Evolutionary conservation across 2,113 vertebrate species (phyloP), one percentile per base, ranked within the genome.

Genomic region (Petaurus breviceps): DNA sequence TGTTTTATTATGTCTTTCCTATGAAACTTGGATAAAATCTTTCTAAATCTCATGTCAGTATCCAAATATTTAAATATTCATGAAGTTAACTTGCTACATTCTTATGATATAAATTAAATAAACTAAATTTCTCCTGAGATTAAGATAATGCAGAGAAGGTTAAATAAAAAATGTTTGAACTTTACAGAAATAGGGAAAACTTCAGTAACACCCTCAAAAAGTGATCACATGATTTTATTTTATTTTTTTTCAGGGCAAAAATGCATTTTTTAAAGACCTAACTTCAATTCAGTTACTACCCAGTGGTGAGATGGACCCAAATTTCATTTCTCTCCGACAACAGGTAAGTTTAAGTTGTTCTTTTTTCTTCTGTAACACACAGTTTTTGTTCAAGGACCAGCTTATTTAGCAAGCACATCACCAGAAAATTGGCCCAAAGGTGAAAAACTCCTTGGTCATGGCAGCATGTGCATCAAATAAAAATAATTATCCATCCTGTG

Each of bases 211-310:
- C 14, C 37, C 37, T 1, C 43, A 84, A 52, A 77, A 84, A 84
- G 68, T 43, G n/a, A n/a, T 84, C 68, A 84, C 68, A 77, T 43
- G 43, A 84, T 43, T 43, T n/a, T 77, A 37, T n/a, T 94, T 84
- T 92, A 95, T 93, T 93, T 9, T 54, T 54, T 57, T 98, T 90
- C 95, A 99, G 99, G 99, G 99, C 43, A 99, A 99, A 98, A 99
- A 99, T 89, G 99, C 99, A 8, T 99, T 99, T 98, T 99, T 99
- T 98, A 99, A 99, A 98, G 99, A 99, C 90, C 98, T 99, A 91
- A 99, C 99, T 7, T 99, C 99, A 95, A 99, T 99, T 98, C 99
- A 99, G 98, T 98, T 99, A 98, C 98, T 99, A 89, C 99, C 99
- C 92, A 99, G 99, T 49, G 99, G 99, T 55, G 99, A 99, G 97